These are phyloP conservation scores for Leptinotarsa peninsularis DNA, from an alignment of 2,888 invertebrate species.

Conservation along the genomic window DNA sequence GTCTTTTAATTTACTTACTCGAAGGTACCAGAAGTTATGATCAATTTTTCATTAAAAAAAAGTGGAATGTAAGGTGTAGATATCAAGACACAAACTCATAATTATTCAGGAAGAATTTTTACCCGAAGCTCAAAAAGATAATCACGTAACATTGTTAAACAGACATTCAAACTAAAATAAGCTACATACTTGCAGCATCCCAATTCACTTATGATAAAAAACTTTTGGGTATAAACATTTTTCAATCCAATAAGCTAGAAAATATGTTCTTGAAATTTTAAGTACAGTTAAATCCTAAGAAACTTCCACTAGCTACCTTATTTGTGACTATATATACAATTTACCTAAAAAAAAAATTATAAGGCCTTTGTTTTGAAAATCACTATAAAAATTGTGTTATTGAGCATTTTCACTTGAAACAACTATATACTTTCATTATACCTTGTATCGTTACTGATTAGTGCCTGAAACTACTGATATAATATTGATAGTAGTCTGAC, in stretches of 20 bases:
- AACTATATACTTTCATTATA: conserved; percentile 35
- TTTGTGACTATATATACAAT: conserved; percentile 7
- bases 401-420: conserved; percentile 42
- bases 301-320: not conserved
- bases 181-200: conserved; percentile 2
- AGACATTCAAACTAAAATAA: not conserved
- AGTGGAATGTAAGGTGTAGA: not conserved
- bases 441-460: conserved; percentile 38
- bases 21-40: not conserved
- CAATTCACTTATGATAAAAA: not conserved
- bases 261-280: not conserved
- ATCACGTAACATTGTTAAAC: not conserved
- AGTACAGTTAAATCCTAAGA: not conserved
- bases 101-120: not conserved
- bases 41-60: not conserved
- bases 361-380: conserved; percentile 29
- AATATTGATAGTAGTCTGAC: conserved; percentile 21
- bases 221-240: not conserved
- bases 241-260: not conserved
- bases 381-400: conserved; percentile 38
- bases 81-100: not conserved
- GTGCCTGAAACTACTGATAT: conserved; percentile 25
- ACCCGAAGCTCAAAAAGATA: not conserved
- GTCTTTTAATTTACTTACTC: not conserved
- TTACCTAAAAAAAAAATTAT: conserved; percentile 19